Percentiles rank a stretch among this genome's conserved stretches.
Evolutionary conservation across 2,888 invertebrate species (phyloP).

Genomic region (Drosophila yooni): DNA sequence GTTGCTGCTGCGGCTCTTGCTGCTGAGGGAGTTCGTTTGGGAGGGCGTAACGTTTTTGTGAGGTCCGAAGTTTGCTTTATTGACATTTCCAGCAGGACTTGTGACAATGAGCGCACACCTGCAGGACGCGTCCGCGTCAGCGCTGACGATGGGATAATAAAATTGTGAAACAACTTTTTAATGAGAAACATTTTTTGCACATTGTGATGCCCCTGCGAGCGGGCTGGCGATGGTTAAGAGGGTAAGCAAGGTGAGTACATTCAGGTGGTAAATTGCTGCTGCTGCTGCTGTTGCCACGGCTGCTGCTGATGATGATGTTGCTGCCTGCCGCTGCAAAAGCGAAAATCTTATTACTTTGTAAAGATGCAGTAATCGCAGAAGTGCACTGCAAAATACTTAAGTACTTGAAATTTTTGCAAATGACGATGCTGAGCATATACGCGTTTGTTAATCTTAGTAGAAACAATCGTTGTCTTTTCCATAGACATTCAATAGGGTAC

Average conservation of each 20-base stretch:
- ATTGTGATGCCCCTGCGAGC: constrained; percentile 45
- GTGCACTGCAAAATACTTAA: constrained; percentile 19
- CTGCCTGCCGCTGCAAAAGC: constrained; percentile 23
- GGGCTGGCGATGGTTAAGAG: constrained; percentile 2
- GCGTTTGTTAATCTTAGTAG: neutral
- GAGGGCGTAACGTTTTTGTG: constrained; percentile 25
- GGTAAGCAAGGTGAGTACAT: neutral
- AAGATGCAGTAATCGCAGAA: constrained; percentile 41
- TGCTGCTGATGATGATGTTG: constrained; percentile 19
- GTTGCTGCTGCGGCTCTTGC: constrained; percentile 24
- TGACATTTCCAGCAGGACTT: constrained; percentile 73
- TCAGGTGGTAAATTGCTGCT: constrained; percentile 35
- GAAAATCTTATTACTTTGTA: constrained; percentile 24
- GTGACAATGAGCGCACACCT: constrained; percentile 67
- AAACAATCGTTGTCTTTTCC: neutral
- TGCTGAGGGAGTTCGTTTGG: constrained; percentile 2
- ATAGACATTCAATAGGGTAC: too few species aligned
- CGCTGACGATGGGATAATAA: constrained; percentile 67
- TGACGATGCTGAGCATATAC: neutral
- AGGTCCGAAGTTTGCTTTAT: constrained; percentile 73
- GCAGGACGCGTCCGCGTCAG: constrained; percentile 28
- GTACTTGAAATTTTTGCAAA: neutral
- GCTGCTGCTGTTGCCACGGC: constrained; percentile 21
- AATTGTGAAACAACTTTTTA: constrained; percentile 78
- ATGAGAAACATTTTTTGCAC: constrained; percentile 78